Conservation (phyloP, 2,797 vertebrate genomes). For the Chrysocyon brachyurus region DNA sequence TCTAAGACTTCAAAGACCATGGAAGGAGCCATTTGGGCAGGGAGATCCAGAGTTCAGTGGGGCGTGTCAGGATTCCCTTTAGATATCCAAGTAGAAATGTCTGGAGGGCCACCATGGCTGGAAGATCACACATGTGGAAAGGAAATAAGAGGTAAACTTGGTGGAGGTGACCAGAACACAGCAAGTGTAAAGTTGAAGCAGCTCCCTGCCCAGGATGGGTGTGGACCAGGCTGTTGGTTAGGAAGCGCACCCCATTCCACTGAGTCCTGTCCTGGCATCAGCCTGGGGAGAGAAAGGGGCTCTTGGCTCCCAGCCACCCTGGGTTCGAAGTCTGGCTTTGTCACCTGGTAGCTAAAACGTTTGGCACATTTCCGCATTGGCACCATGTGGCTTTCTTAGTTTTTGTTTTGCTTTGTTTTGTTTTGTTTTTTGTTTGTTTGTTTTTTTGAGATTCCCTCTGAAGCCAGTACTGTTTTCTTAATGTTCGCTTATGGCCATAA, state of each 20-base stretch:
- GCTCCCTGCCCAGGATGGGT: neutral
- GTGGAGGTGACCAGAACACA: neutral
- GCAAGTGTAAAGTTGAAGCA: neutral
- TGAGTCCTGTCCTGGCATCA: neutral
- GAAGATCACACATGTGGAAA: neutral
- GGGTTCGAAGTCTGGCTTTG: neutral
- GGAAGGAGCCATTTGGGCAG: neutral
- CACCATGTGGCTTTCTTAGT: neutral
- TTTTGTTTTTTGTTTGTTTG: too few species aligned
- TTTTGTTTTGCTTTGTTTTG: neutral
- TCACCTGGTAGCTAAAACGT: neutral
- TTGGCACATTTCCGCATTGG: neutral
- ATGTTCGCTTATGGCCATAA: neutral
- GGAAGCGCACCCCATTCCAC: accelerated
- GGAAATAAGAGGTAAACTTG: neutral
- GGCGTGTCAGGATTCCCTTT: neutral
- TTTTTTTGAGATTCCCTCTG: neutral
- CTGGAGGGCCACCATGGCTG: neutral
- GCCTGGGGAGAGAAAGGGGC: neutral
- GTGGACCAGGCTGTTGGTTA: neutral
- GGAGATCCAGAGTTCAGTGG: neutral
- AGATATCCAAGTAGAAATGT: neutral
- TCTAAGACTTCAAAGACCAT: neutral
- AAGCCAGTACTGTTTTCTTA: neutral
- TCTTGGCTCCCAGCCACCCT: neutral